phyloP scores from a whole-genome alignment of 1,140 invertebrate genomes.

The Papilio xuthus region DNA sequence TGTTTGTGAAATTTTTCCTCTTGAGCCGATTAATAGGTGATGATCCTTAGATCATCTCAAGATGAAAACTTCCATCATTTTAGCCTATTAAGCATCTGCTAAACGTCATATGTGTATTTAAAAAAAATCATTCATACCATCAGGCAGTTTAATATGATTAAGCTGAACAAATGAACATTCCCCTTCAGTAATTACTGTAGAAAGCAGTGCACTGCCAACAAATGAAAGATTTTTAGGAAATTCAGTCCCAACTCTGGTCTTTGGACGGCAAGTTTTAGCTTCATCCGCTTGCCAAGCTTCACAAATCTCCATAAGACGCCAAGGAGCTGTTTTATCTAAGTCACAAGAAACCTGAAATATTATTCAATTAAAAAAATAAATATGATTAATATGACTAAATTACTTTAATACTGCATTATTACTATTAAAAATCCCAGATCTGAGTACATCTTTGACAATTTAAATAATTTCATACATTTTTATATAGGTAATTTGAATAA shows the following conservation, averaged over 20 bases:
- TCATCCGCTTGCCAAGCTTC: constrained; percentile 68
- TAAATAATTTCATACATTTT: neutral
- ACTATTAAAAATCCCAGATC: no score
- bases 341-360: constrained; percentile 59
- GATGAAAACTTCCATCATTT: no score
- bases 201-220: constrained; percentile 58
- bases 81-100: no score
- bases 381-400: neutral
- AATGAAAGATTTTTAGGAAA: constrained; percentile 70
- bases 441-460: no score
- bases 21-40: no score
- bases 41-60: no score
- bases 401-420: neutral
- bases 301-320: constrained; percentile 74
- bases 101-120: neutral
- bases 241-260: constrained; percentile 44
- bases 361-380: neutral
- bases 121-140: constrained; percentile 52
- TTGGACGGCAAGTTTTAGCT: constrained; percentile 59
- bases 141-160: constrained; percentile 56
- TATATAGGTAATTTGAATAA: constrained; percentile 15
- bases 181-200: constrained; percentile 53
- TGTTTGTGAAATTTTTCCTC: no score
- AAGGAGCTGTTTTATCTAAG: constrained; percentile 57
- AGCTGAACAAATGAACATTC: constrained; percentile 69